Evolutionary conservation across 2,888 invertebrate species (phyloP).

Genomic region (Drymonia ruficornis): DNA sequence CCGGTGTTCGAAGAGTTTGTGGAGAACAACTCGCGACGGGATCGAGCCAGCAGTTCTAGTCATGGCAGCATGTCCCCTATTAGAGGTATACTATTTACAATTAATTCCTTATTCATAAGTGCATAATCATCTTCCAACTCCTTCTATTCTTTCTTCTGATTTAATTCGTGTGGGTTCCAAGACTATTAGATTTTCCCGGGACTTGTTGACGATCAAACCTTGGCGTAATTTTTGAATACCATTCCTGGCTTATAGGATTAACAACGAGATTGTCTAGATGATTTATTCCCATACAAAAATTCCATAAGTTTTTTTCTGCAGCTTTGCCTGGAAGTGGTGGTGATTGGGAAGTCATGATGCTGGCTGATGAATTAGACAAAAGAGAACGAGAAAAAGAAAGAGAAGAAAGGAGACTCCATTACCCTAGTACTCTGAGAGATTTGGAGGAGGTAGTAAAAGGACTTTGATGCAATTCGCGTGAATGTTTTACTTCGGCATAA

Average conservation of each 20-base stretch:
- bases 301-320: constrained; percentile 22
- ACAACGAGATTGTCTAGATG: no score
- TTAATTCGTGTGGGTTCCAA: no score
- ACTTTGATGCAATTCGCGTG: no score
- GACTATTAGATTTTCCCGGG: no score
- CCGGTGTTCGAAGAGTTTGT: constrained; percentile 80
- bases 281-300: no score
- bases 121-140: no score
- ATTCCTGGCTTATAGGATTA: no score
- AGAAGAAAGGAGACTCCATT: constrained; percentile 68
- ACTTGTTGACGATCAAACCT: no score
- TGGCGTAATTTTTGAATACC: no score
- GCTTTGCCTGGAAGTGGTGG: constrained; percentile 74
- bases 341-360: constrained; percentile 92
- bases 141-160: no score
- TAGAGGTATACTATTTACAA: constrained; percentile 53
- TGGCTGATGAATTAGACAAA: constrained; percentile 89
- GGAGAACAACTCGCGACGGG: constrained; percentile 54
- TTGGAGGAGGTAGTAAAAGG: constrained; percentile 67
- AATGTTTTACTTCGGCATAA: no score
- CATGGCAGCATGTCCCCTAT: constrained; percentile 67
- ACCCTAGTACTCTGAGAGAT: constrained; percentile 69
- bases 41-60: constrained; percentile 55
- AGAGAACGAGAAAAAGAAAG: constrained; percentile 76
- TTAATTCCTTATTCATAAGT: no score